phyloP scores from a whole-genome alignment of 2,888 invertebrate species.

The Heliconius sara region DNA sequence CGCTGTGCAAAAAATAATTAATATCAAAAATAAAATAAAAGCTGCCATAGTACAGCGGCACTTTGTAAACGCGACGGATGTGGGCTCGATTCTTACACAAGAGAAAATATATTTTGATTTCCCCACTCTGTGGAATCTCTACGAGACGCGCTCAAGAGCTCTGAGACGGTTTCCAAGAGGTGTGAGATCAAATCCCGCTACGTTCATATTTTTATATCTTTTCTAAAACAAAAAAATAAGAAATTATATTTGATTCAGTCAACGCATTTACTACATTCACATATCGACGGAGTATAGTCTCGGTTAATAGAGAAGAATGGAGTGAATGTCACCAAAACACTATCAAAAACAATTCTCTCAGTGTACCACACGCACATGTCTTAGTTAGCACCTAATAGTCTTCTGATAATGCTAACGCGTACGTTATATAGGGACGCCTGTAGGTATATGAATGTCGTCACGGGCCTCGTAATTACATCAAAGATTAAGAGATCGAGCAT shows the following conservation, averaged over 20 bases:
- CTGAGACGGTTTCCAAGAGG: not conserved
- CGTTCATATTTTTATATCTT: not conserved
- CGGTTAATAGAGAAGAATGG: too few relatives aligned
- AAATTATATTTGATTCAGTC: too few relatives aligned
- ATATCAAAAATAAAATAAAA: too few relatives aligned
- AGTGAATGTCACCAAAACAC: too few relatives aligned
- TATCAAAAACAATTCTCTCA: not conserved
- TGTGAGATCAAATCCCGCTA: not conserved
- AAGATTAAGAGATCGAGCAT: not conserved
- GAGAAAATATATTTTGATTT: too few relatives aligned
- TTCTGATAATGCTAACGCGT: conserved; percentile 6
- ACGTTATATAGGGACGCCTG: not conserved
- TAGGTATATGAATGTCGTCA: not conserved
- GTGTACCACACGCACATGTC: not conserved
- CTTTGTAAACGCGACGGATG: too few relatives aligned
- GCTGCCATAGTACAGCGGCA: too few relatives aligned
- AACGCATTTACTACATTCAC: too few relatives aligned
- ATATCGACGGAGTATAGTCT: too few relatives aligned
- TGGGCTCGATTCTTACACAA: too few relatives aligned
- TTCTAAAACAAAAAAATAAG: not conserved
- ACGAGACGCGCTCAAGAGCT: not conserved
- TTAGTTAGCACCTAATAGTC: not conserved
- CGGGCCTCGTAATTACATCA: conserved; percentile 22
- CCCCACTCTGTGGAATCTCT: too few relatives aligned
- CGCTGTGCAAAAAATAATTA: too few relatives aligned